These are phyloP conservation scores for Hippopotamyrus pictus DNA, from an alignment of 2,797 vertebrate genomes.

Conservation along the genomic window DNA sequence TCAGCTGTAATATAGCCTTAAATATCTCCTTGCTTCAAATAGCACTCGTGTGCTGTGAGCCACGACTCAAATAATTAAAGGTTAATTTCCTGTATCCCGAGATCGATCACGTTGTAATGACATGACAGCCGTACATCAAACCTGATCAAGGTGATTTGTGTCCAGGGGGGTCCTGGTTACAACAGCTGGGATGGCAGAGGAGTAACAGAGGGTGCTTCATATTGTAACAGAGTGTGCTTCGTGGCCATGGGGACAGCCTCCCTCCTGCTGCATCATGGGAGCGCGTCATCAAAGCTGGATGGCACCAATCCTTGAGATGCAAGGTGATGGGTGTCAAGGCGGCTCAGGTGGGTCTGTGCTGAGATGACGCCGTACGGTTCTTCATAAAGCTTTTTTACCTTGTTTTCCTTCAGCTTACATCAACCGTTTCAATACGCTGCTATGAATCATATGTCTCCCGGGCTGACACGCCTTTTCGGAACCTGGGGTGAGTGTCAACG, in stretches of 20 bases:
- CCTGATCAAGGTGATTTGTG: slow-evolving; percentile 19
- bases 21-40: not conserved
- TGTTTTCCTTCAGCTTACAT: not conserved
- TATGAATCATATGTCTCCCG: not conserved
- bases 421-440: not conserved
- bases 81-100: slow-evolving; percentile 5
- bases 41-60: not conserved
- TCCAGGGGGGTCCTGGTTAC: not conserved
- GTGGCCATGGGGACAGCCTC: not conserved
- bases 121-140: not conserved
- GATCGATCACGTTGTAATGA: not conserved
- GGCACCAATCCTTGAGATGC: not conserved
- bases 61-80: not conserved
- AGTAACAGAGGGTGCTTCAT: not conserved
- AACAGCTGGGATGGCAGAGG: not conserved
- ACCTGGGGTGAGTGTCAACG: not conserved
- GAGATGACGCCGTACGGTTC: not conserved
- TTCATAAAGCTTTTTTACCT: not conserved
- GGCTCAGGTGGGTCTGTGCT: not conserved
- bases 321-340: not conserved
- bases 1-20: not conserved
- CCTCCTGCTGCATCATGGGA: slow-evolving; percentile 1
- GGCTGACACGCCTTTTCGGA: not conserved
- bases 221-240: not conserved
- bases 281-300: not conserved